phyloP scores from a whole-genome alignment of 2,888 invertebrate genomes.

The Cryptocheilus praepositus region DNA sequence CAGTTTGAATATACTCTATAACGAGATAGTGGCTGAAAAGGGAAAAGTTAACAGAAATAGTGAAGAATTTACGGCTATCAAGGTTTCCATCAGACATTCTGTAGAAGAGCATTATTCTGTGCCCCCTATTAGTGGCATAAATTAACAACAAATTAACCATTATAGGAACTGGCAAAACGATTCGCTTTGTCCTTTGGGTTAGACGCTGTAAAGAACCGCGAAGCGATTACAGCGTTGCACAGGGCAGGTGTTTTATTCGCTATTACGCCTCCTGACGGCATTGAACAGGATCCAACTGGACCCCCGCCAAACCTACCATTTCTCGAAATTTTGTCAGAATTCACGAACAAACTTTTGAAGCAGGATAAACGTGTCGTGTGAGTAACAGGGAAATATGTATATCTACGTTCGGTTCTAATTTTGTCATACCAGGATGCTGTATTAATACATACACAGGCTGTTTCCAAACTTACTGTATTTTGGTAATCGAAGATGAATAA shows the following conservation, averaged over 20 bases:
- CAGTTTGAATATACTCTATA: conserved; percentile 92
- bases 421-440: conserved; percentile 2
- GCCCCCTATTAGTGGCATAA: background rate
- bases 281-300: conserved; percentile 83
- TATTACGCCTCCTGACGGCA: conserved; percentile 81
- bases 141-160: conserved; percentile 16
- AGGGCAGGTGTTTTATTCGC: conserved; percentile 95
- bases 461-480: no score
- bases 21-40: conserved; percentile 78
- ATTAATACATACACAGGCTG: background rate
- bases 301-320: conserved; percentile 93
- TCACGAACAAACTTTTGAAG: conserved; percentile 95
- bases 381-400: conserved; percentile 61
- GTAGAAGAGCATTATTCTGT: conserved; percentile 2
- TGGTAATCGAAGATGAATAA: no score
- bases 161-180: conserved; percentile 93
- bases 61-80: conserved; percentile 92
- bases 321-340: conserved; percentile 96
- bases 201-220: conserved; percentile 96
- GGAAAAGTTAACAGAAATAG: conserved; percentile 80
- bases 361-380: conserved; percentile 96
- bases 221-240: conserved; percentile 96
- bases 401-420: background rate
- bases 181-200: conserved; percentile 98
- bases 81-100: conserved; percentile 77